Base-by-base conservation (phyloP, 2,113 vertebrate genomes). In the Falcunculus frontatus region DNA sequence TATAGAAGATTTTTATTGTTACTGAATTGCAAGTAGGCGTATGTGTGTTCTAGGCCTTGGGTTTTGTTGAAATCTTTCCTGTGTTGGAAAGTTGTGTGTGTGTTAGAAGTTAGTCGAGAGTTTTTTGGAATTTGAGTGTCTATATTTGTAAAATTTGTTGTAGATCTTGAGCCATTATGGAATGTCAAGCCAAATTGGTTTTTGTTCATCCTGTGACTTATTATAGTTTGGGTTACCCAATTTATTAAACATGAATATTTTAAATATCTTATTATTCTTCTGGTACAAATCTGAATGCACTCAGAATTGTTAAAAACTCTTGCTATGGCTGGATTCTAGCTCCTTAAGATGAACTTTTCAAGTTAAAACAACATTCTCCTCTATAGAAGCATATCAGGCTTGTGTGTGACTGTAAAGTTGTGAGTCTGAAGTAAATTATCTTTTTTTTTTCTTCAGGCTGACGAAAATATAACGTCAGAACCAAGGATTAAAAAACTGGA, bases 401-500 rank as follows among this genome's bases (percentile, higher is more conserved):
- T 72, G 7, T 44, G 8, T 75, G 30, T 85, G n/a, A 27, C 2
- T 15, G 19, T 50, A 21, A 72, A 87, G 33, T 84, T 86, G 37
- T 56, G 50, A 52, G 69, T 91, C 14, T 64, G n/a, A 41, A 68
- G 33, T 69, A n/a, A 69, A 46, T 42, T 5, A 1, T 63, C 8
- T 5, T 11, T 30, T 16, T 22, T 41, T 73, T 88, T 75, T 7
- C 59, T 63, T 95, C 91, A 99, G 99, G 97, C 98, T 64, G 99
- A 99, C 39, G 98, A 98, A 69, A 98, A 97, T 94, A 97, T 97
- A 86, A 95, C 78, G 3, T 98, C 98, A 81, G 98, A 99, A 74
- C 98, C 98, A 77, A 98, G 98, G 56, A 98, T 99, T 93, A 99
- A 98, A 96, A 99, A 99, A 93, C 97, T 99, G 98, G 99, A 99